Evolutionary conservation across 2,797 vertebrate genomes (phyloP).

Genomic region (Amblyopsis hoosieri): DNA sequence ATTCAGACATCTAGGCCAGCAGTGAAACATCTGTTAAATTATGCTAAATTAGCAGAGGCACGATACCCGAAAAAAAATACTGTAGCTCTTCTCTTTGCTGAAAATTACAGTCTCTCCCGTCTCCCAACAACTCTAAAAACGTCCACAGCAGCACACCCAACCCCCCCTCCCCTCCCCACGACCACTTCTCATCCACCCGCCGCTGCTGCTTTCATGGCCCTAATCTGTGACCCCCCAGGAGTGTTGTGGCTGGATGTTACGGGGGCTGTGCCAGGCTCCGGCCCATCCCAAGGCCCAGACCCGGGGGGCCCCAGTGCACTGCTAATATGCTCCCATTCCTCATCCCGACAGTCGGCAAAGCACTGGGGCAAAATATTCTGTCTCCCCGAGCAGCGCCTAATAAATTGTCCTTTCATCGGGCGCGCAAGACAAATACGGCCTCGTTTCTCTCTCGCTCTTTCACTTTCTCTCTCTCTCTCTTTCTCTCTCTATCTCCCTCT

Average conservation of each 20-base stretch:
- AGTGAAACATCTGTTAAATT: no score
- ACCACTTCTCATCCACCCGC: no score
- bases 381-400: conserved; percentile 90
- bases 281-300: conserved; percentile 59
- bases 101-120: no score
- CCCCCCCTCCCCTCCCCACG: background rate
- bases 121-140: no score
- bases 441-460: background rate
- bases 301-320: conserved; percentile 53
- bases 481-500: conserved; percentile 43
- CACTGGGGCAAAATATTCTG: conserved; percentile 89
- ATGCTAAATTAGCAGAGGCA: no score
- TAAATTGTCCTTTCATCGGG: conserved; percentile 92
- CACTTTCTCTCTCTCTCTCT: conserved; percentile 21
- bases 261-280: conserved; percentile 76
- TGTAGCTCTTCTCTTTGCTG: no score
- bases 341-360: conserved; percentile 88
- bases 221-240: conserved; percentile 59
- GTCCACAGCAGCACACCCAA: background rate
- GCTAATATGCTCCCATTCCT: conserved; percentile 87
- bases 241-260: conserved; percentile 54
- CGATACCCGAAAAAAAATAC: no score
- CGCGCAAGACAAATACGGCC: background rate
- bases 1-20: no score
- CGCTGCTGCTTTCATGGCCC: conserved; percentile 9